A percentile compares a stretch with the other conserved stretches of the same genome.
Conservation (phyloP, 2,888 invertebrate species). For the Xanthia togata region DNA sequence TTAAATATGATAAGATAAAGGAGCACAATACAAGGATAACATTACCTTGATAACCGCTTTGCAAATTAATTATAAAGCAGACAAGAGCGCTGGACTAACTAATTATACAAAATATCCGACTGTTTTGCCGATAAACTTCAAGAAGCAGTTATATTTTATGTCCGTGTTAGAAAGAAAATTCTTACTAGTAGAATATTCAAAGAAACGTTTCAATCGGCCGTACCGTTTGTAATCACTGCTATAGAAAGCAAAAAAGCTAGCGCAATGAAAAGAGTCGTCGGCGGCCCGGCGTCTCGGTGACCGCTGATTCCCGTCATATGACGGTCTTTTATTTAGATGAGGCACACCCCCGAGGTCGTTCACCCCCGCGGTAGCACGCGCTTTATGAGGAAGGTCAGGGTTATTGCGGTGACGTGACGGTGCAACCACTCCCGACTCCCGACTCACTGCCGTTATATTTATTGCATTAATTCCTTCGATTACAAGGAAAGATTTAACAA, state of each 20-base stretch:
- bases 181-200: slow-evolving; percentile 30
- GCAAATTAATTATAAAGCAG: slow-evolving; percentile 52
- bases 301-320: slow-evolving; percentile 78
- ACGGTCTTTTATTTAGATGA: slow-evolving; percentile 87
- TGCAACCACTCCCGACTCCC: slow-evolving; percentile 23
- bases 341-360: slow-evolving; percentile 85
- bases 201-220: slow-evolving; percentile 54
- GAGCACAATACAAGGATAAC: slow-evolving; percentile 65
- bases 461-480: neutral
- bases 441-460: slow-evolving; percentile 5
- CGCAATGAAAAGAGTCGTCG: slow-evolving; percentile 73
- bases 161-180: slow-evolving; percentile 7
- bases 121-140: neutral
- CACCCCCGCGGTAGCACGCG: slow-evolving; percentile 79
- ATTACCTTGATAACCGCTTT: slow-evolving; percentile 55
- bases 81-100: slow-evolving; percentile 14
- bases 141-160: slow-evolving; percentile 10
- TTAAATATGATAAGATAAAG: slow-evolving; percentile 69
- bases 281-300: slow-evolving; percentile 73
- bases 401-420: slow-evolving; percentile 72
- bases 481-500: neutral
- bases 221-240: slow-evolving; percentile 53
- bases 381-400: slow-evolving; percentile 86
- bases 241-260: slow-evolving; percentile 72
- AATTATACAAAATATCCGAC: slow-evolving; percentile 12